These are phyloP conservation scores for Parus major DNA, from an alignment of 2,113 vertebrate genomes.

Conservation along the genomic window DNA sequence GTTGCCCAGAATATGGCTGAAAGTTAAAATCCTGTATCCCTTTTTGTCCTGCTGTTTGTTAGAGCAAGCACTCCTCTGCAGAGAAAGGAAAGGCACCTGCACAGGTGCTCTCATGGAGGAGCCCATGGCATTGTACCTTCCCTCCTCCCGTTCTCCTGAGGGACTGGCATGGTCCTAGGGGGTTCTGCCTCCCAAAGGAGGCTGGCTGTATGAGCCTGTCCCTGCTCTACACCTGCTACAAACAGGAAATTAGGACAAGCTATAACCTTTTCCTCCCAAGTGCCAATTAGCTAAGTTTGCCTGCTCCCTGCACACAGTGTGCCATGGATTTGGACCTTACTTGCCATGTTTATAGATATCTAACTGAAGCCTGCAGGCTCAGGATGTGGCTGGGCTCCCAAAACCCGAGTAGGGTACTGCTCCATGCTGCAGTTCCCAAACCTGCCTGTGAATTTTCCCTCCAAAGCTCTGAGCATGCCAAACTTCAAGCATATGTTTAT, in stretches of 20 bases:
- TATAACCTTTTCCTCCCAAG: neutral
- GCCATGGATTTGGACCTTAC: neutral
- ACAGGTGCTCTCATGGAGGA: neutral
- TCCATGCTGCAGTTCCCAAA: neutral
- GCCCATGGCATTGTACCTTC: fast-evolving
- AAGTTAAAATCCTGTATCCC: neutral
- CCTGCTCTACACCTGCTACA: neutral
- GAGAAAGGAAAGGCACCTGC: neutral
- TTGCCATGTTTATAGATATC: neutral
- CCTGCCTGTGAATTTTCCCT: neutral
- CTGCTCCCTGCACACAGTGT: neutral
- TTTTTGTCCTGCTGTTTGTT: neutral
- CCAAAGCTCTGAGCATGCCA: neutral
- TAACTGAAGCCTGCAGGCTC: neutral
- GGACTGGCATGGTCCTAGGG: fast-evolving
- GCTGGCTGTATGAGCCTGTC: neutral
- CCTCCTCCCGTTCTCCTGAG: neutral
- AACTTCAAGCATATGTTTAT: slow-evolving; percentile 9
- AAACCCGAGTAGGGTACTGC: neutral
- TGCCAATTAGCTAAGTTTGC: neutral
- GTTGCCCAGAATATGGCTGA: neutral
- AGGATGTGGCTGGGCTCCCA: neutral
- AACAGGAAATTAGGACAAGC: neutral
- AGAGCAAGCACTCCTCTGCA: neutral
- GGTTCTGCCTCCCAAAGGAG: neutral